A percentile compares a stretch with the other conserved stretches of the same genome.
These are phyloP conservation scores for Galaxea fascicularis DNA, from an alignment of 92 coral and sea anemone genomes.

Conservation along the genomic window DNA sequence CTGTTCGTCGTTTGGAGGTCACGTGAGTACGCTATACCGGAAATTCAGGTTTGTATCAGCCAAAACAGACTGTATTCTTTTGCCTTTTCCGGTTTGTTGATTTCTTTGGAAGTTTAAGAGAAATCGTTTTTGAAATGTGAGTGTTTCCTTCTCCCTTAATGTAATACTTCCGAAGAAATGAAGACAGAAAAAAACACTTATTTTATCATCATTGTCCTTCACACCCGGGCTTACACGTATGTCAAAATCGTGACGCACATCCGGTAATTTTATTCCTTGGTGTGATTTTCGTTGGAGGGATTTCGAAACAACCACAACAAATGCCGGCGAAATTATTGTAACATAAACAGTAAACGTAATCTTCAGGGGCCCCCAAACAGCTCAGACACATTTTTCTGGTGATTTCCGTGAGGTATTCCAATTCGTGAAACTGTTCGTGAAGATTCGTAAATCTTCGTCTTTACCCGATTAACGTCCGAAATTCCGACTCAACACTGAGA, in stretches of 20 bases:
- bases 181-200: no score
- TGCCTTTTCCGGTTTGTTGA: background rate
- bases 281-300: background rate
- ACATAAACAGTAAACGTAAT: no score
- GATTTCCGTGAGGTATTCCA: background rate
- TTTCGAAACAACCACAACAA: constrained; percentile 4
- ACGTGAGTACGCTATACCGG: constrained; percentile 40
- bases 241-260: background rate
- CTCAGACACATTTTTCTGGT: background rate
- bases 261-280: background rate
- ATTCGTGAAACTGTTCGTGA: background rate
- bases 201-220: no score
- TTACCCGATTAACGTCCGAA: constrained; percentile 8
- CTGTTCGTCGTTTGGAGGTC: constrained; percentile 6
- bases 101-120: background rate
- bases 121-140: no score
- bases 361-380: background rate
- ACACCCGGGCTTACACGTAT: background rate
- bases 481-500: background rate
- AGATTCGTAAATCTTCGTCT: constrained; percentile 23
- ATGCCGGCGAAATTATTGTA: background rate
- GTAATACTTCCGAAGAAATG: no score
- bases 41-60: constrained; percentile 4
- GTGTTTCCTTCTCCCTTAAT: no score
- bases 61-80: background rate